Percentiles rank a stretch among this genome's conserved stretches.
Evolutionary conservation across 1,140 invertebrate genomes (phyloP).

Genomic region (Neodiprion lecontei): DNA sequence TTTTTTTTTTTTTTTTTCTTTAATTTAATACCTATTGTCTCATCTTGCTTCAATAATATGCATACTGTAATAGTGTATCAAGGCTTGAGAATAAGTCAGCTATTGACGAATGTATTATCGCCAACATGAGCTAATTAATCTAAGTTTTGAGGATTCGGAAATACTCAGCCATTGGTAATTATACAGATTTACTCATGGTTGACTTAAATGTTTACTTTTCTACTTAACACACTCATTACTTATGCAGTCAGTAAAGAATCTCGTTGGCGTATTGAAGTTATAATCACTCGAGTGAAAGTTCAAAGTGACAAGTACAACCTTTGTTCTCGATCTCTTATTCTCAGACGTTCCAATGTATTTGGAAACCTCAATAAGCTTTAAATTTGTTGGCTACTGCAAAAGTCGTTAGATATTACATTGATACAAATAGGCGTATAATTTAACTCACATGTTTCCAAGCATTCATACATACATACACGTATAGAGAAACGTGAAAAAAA

Average conservation of each 20-base stretch:
- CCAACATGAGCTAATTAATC: too few species aligned
- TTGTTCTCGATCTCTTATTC: background rate
- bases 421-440: background rate
- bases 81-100: background rate
- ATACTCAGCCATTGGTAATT: too few species aligned
- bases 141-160: too few species aligned
- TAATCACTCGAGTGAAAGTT: too few species aligned
- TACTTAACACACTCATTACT: too few species aligned
- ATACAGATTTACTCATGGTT: too few species aligned
- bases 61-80: background rate
- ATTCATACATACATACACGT: background rate
- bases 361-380: background rate
- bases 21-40: too few species aligned
- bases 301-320: background rate
- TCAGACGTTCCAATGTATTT: background rate
- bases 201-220: too few species aligned
- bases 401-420: background rate
- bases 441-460: background rate
- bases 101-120: too few species aligned
- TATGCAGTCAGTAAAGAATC: too few species aligned
- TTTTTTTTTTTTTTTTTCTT: background rate
- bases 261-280: too few species aligned
- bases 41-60: background rate
- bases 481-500: background rate
- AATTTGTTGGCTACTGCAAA: background rate